Conservation (phyloP, 2,113 vertebrate species). For the Tachysurus fulvidraco region DNA sequence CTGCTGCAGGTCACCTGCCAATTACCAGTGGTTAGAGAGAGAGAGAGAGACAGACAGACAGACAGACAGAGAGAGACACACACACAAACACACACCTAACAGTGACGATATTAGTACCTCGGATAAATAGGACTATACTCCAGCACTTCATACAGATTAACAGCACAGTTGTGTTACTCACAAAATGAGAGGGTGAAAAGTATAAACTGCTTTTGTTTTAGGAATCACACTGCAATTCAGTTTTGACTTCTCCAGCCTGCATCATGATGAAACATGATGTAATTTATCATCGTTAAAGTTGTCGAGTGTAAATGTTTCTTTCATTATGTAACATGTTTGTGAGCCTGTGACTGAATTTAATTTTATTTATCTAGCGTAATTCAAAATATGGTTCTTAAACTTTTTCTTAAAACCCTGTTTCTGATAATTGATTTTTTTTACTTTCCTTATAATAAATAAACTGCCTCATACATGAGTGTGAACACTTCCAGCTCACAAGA, state of each 20-base stretch:
- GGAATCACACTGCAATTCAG: background rate
- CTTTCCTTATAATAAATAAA: background rate
- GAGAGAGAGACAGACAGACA: slow-evolving; percentile 11
- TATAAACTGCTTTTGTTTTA: background rate
- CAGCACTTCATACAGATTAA: background rate
- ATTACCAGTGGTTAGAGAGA: slow-evolving; percentile 53
- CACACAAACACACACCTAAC: slow-evolving; percentile 31
- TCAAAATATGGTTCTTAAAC: background rate
- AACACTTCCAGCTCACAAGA: background rate
- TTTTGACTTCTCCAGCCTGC: background rate
- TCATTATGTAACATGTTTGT: too few relatives aligned
- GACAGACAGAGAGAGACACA: background rate
- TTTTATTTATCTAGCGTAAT: background rate
- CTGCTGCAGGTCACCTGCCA: slow-evolving; percentile 55
- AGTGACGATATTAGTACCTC: background rate
- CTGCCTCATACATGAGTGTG: background rate
- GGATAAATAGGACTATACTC: background rate
- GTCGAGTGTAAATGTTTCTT: too few relatives aligned
- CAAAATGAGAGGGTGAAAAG: background rate
- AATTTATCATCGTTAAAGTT: background rate
- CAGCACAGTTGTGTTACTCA: background rate
- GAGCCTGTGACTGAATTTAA: background rate
- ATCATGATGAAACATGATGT: background rate
- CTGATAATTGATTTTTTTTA: background rate
- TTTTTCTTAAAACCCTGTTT: background rate